Conservation (phyloP, 1,140 invertebrate genomes). For the Drosophila littoralis region DNA sequence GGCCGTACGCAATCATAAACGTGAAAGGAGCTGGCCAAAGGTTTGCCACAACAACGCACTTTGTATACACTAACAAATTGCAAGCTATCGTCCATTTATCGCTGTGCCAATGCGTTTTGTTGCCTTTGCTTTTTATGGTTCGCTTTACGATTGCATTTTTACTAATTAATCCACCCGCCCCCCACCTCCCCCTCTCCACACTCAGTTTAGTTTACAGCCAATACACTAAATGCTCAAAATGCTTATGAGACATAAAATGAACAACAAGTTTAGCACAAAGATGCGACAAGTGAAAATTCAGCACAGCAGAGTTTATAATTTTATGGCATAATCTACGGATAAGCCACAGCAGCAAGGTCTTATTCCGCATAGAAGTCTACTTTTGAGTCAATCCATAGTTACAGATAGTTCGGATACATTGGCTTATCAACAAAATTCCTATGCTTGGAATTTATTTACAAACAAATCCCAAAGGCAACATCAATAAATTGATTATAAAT, state of each 20-base stretch:
- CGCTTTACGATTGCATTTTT: slow-evolving; percentile 1
- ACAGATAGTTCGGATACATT: background rate
- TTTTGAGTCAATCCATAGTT: background rate
- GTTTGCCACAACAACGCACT: background rate
- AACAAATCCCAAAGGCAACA: slow-evolving; percentile 10
- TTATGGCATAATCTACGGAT: slow-evolving; percentile 5
- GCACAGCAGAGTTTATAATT: background rate
- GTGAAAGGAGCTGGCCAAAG: slow-evolving; percentile 7
- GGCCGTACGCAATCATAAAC: slow-evolving; percentile 47
- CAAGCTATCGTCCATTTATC: slow-evolving; percentile 5
- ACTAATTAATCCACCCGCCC: slow-evolving; percentile 10
- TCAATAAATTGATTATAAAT: background rate
- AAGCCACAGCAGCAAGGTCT: too few relatives aligned
- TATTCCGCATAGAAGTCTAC: too few relatives aligned
- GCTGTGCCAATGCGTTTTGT: background rate
- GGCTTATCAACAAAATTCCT: background rate
- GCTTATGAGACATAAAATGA: background rate
- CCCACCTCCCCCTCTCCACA: background rate
- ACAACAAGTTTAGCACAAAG: background rate
- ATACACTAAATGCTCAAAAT: slow-evolving; percentile 17
- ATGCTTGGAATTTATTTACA: background rate
- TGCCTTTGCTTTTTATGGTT: background rate
- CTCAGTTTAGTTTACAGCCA: background rate
- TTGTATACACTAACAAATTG: slow-evolving; percentile 19
- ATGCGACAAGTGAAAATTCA: background rate